Evolutionary conservation across 2,888 invertebrate genomes (phyloP), one percentile per base, ranked within the genome.

Genomic region (Patella caerulea): DNA sequence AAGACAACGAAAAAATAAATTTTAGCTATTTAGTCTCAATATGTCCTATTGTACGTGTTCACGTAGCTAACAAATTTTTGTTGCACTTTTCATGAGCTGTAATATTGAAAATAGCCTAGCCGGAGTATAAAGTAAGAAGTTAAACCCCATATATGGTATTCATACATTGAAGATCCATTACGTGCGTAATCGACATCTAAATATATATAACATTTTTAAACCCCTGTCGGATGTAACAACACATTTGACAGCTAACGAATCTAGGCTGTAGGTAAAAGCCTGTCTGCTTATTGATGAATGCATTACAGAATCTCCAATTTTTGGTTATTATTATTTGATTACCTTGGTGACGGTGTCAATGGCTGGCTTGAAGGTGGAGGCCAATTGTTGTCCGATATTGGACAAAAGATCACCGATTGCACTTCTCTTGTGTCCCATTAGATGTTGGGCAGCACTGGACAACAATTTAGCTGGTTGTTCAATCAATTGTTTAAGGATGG

Each of bases 381-480:
- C 59, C 29, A 73, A 29, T 34, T 24, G n/a, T n/a, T 53, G 55
- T 73, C 73, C 73, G 34, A 56, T 73, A 5, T 1, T n/a, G 4
- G n/a, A 24, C 73, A 73, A 56, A 9, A 34, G 34, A 54, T 76
- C 76, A 19, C 52, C 34, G 19, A 73, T 19, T 9, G 53, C 73
- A 29, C 12, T 54, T 65, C 73, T 59, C 65, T 73, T 72, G 70
- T 53, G 73, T 15, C 73, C 69, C 5, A 76, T 56, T 19, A 72
- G 15, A 11, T 73, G 54, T 24, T 65, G 24, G 52, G 45, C 73
- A 19, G 55, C 24, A 12, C 72, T 65, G 34, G 29, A 24, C 53
- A 76, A 29, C 65, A 76, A 19, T 24, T 69, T 19, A 53, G 19
- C 54, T 56, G 73, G 73, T 34, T 69, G 45, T 56, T 76, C 73